phyloP scores from a whole-genome alignment of 1,140 invertebrate genomes.

The Drosophila murphyi region DNA sequence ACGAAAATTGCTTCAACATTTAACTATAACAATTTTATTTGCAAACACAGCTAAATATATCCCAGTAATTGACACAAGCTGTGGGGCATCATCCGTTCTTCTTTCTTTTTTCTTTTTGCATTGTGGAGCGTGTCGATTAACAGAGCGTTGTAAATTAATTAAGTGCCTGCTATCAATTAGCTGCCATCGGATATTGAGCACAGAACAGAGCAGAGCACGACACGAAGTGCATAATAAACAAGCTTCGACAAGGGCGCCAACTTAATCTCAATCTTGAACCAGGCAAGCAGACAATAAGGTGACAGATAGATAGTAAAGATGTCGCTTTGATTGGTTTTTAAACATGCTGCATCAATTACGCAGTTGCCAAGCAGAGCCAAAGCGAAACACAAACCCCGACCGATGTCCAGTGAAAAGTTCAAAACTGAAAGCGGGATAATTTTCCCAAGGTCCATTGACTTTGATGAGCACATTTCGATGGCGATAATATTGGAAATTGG shows the following conservation, averaged over 20 bases:
- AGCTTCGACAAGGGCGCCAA: background rate
- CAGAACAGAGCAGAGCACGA: background rate
- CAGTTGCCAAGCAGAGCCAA: conserved; percentile 46
- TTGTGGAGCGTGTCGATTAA: conserved; percentile 42
- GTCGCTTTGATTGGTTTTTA: conserved; percentile 70
- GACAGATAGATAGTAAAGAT: conserved; percentile 14
- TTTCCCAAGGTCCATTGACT: background rate
- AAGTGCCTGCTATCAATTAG: conserved; percentile 69
- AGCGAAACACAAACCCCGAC: background rate
- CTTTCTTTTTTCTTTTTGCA: background rate
- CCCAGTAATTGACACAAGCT: conserved; percentile 34
- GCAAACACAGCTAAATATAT: conserved; percentile 21
- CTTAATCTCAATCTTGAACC: conserved; percentile 21
- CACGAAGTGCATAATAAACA: conserved; percentile 29
- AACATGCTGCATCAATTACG: conserved; percentile 61
- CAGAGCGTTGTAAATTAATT: conserved; percentile 56
- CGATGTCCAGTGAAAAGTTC: conserved; percentile 16
- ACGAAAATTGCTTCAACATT: background rate
- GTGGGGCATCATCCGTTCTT: background rate
- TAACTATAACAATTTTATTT: conserved; percentile 21
- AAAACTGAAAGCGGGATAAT: conserved; percentile 11
- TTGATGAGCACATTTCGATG: conserved; percentile 4
- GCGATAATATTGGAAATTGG: background rate
- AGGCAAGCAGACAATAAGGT: conserved; percentile 34
- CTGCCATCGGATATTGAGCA: conserved; percentile 48